A percentile compares a stretch with the other conserved stretches of the same genome.
These are phyloP conservation scores for Ctenopoma multispine DNA, from an alignment of 2,797 vertebrate genomes.

Conservation along the genomic window DNA sequence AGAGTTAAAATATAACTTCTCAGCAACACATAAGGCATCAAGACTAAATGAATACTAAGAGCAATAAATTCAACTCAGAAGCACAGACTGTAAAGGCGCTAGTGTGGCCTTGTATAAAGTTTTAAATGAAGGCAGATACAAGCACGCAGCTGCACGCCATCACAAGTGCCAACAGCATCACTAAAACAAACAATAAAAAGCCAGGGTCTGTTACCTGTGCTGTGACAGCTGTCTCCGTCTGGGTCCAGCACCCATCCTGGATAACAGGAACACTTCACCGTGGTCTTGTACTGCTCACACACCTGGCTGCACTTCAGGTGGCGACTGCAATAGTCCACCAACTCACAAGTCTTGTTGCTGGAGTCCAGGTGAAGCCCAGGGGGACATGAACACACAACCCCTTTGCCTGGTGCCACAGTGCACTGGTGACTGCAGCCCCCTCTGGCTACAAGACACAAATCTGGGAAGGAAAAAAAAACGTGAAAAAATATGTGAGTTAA, in stretches of 20 bases:
- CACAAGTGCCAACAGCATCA: neutral
- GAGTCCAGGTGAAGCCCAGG: conserved; percentile 88
- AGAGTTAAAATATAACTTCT: no score
- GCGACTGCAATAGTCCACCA: conserved; percentile 93
- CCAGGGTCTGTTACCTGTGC: conserved; percentile 84
- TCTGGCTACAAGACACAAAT: conserved; percentile 93
- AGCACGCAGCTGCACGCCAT: neutral
- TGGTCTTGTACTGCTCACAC: conserved; percentile 96
- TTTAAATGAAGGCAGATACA: conserved; percentile 10
- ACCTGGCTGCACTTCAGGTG: conserved; percentile 96
- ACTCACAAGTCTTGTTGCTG: conserved; percentile 94
- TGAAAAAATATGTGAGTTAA: neutral
- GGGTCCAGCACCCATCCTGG: conserved; percentile 92
- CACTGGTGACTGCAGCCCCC: conserved; percentile 98
- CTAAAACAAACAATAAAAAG: conserved; percentile 34
- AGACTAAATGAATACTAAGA: neutral
- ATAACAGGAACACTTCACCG: conserved; percentile 97
- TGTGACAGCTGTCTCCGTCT: conserved; percentile 94
- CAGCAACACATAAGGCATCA: neutral
- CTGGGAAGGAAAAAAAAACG: conserved; percentile 77
- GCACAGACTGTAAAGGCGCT: neutral
- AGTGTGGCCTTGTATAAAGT: neutral
- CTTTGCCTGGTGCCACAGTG: conserved; percentile 92
- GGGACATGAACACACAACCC: conserved; percentile 94
- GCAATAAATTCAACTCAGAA: conserved; percentile 6